These are phyloP conservation scores for Platalea minor DNA, from an alignment of 2,797 vertebrate genomes.

Conservation along the genomic window DNA sequence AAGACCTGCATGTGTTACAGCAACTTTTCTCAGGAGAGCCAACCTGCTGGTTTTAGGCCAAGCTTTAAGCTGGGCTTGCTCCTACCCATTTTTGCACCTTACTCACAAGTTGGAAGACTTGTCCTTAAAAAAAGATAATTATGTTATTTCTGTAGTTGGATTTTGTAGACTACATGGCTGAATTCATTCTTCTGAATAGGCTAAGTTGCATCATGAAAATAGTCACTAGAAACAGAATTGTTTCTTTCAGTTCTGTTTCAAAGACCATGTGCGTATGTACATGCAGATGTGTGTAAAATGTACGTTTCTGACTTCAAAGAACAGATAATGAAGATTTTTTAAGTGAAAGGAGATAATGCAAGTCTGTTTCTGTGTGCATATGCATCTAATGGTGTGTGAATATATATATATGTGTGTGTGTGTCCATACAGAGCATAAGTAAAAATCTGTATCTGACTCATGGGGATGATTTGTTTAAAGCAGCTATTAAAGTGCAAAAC, in stretches of 20 bases:
- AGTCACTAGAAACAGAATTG: neutral
- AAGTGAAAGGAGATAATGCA: neutral
- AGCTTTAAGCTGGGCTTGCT: neutral
- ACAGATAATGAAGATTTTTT: neutral
- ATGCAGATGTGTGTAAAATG: neutral
- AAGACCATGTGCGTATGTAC: neutral
- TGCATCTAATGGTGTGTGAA: neutral
- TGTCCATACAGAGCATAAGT: neutral
- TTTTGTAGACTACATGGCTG: neutral
- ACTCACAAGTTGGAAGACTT: neutral
- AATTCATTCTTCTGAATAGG: neutral
- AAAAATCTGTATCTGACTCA: neutral
- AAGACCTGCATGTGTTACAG: neutral
- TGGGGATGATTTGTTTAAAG: constrained; percentile 22
- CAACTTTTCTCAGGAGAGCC: neutral
- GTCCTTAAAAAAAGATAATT: neutral
- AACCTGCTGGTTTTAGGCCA: constrained; percentile 16
- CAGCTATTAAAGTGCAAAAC: neutral
- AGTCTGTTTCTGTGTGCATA: neutral
- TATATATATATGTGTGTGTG: neutral
- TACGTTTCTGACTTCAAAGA: neutral
- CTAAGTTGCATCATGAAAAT: neutral
- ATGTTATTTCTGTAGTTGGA: neutral
- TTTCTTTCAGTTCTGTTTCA: neutral
- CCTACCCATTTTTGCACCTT: neutral